A percentile compares a stretch with the other conserved stretches of the same genome.
Evolutionary conservation across 2,888 invertebrate genomes (phyloP).

Genomic region (Vandiemenella viatica): DNA sequence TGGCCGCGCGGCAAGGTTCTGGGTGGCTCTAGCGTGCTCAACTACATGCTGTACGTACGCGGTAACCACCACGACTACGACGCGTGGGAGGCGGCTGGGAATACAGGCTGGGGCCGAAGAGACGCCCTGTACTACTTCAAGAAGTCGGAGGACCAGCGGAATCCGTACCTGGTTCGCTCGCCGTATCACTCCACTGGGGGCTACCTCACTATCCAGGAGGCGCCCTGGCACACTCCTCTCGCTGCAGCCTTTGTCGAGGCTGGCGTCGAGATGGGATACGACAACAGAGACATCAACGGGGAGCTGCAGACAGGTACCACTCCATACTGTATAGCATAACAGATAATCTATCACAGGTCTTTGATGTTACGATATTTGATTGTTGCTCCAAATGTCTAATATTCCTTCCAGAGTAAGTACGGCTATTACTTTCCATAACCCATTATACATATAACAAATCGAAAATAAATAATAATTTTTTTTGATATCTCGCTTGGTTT

Average conservation of each 20-base stretch:
- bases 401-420: background rate
- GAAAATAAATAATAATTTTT: too few relatives aligned
- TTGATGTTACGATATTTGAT: too few relatives aligned
- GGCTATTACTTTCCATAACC: too few relatives aligned
- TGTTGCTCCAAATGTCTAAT: too few relatives aligned
- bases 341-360: background rate
- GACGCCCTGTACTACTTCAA: constrained; percentile 72
- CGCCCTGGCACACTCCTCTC: constrained; percentile 73
- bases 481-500: too few relatives aligned
- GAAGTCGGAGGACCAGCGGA: constrained; percentile 81
- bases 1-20: constrained; percentile 87
- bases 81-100: constrained; percentile 72
- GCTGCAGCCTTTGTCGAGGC: constrained; percentile 69
- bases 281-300: constrained; percentile 75
- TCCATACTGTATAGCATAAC: background rate
- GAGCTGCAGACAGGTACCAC: constrained; percentile 55
- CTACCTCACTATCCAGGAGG: constrained; percentile 69
- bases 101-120: constrained; percentile 74
- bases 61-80: constrained; percentile 86
- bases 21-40: constrained; percentile 77
- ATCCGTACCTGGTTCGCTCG: constrained; percentile 64
- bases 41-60: constrained; percentile 81
- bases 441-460: too few relatives aligned
- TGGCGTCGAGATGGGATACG: constrained; percentile 69
- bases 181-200: constrained; percentile 47